A percentile compares a stretch with the other conserved stretches of the same genome.
These are phyloP conservation scores for Limenitis camilla DNA, from an alignment of 2,888 invertebrate species.

Conservation along the genomic window DNA sequence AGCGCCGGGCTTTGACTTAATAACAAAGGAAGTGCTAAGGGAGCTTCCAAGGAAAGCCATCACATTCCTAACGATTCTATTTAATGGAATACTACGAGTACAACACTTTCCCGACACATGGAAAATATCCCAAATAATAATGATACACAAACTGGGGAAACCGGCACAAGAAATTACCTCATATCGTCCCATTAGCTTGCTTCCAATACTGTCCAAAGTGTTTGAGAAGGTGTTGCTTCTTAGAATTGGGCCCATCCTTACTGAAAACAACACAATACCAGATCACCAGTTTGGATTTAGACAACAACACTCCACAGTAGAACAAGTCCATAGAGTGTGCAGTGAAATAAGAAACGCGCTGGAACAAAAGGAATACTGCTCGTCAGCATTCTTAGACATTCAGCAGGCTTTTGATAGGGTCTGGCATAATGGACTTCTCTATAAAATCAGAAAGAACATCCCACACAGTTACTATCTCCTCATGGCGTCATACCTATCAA, in stretches of 20 bases:
- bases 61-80: constrained; percentile 11
- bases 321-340: background rate
- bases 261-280: background rate
- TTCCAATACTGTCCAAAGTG: background rate
- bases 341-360: background rate
- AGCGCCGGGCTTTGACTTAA: constrained; percentile 25
- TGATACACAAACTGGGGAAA: constrained; percentile 14
- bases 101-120: background rate
- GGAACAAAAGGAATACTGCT: background rate
- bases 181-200: constrained; percentile 11
- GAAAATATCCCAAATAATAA: background rate
- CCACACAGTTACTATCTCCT: background rate
- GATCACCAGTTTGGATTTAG: background rate
- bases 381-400: background rate
- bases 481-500: too few relatives aligned
- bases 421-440: background rate
- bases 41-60: constrained; percentile 21
- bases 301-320: background rate
- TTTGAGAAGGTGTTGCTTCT: background rate
- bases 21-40: constrained; percentile 13
- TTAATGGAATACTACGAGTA: constrained; percentile 16
- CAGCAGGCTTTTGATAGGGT: background rate
- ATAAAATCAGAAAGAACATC: background rate
- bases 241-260: background rate
- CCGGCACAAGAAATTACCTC: constrained; percentile 2